Evolutionary conservation across 1,140 invertebrate species (phyloP).

Genomic region (Brachionus sp.): DNA sequence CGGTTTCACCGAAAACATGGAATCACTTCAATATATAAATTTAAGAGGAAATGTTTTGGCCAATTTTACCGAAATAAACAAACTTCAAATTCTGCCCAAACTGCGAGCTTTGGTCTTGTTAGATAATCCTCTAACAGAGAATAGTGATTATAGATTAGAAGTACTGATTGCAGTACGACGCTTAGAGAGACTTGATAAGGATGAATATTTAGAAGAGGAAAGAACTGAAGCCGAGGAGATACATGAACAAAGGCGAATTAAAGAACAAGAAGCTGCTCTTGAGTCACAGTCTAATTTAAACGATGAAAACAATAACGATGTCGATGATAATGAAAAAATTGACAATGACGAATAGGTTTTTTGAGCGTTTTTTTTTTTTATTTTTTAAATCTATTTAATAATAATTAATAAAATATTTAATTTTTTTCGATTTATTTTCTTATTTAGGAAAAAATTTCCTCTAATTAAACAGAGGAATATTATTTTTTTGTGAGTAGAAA

Average conservation of each 20-base stretch:
- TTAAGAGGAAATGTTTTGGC: conserved; percentile 56
- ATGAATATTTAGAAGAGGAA: conserved; percentile 59
- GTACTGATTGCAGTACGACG: conserved; percentile 54
- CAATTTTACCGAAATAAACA: conserved; percentile 52
- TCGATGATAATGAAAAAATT: conserved; percentile 4
- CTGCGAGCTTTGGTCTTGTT: conserved; percentile 55
- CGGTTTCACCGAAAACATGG: conserved; percentile 54
- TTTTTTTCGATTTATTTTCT: not conserved
- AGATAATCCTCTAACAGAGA: conserved; percentile 57
- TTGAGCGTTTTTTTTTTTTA: too few relatives aligned
- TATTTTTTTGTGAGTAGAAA: not conserved
- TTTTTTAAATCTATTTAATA: not conserved
- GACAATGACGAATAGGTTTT: conserved; percentile 8
- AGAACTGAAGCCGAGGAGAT: conserved; percentile 56
- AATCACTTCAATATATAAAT: conserved; percentile 57
- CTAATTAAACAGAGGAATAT: not conserved
- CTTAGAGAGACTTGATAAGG: conserved; percentile 58
- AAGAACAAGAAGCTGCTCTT: conserved; percentile 49
- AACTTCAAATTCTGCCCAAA: conserved; percentile 54
- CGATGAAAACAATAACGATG: conserved; percentile 16
- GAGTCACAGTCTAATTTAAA: conserved; percentile 11
- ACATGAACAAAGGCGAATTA: conserved; percentile 51
- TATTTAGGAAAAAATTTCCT: not conserved
- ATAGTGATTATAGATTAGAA: conserved; percentile 58
- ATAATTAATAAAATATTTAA: not conserved